Evolutionary conservation across 2,797 vertebrate genomes (phyloP).

Genomic region (Eremophila alpestris): DNA sequence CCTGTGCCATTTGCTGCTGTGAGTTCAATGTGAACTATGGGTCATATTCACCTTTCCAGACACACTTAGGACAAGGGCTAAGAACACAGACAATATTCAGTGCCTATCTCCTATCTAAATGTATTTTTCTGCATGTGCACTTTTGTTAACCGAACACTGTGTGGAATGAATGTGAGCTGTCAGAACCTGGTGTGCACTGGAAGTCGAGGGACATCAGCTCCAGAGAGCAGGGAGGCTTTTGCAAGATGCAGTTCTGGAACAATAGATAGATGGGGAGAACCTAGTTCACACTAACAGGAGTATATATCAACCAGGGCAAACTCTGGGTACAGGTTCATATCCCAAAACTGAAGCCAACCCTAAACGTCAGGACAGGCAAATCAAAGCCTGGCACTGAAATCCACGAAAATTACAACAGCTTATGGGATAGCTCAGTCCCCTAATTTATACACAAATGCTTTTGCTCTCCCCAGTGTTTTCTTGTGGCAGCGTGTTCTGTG

Average conservation of each 20-base stretch:
- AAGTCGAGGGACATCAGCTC: slow-evolving; percentile 14
- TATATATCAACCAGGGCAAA: background rate
- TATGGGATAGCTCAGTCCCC: background rate
- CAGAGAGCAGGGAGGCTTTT: slow-evolving; percentile 6
- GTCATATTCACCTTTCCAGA: background rate
- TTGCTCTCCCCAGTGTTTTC: slow-evolving; percentile 7
- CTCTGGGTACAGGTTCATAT: background rate
- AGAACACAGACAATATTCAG: slow-evolving; percentile 43
- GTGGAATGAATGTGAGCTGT: slow-evolving; percentile 52
- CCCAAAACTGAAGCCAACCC: background rate
- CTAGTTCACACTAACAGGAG: background rate
- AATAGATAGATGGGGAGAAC: background rate
- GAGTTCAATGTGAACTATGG: slow-evolving; percentile 18
- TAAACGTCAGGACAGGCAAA: background rate
- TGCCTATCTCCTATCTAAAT: slow-evolving; percentile 55
- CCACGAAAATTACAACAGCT: background rate
- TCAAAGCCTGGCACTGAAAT: slow-evolving; percentile 2
- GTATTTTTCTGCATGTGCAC: slow-evolving; percentile 70
- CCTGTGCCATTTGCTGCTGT: slow-evolving; percentile 37
- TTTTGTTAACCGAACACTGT: slow-evolving; percentile 74
- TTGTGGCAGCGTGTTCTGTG: background rate
- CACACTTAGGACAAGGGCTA: slow-evolving; percentile 50
- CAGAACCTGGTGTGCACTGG: slow-evolving; percentile 53
- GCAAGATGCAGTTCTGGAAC: background rate
- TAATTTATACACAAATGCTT: background rate